These are phyloP conservation scores for Anastrepha obliqua DNA, from an alignment of 1,140 invertebrate species.

Conservation along the genomic window DNA sequence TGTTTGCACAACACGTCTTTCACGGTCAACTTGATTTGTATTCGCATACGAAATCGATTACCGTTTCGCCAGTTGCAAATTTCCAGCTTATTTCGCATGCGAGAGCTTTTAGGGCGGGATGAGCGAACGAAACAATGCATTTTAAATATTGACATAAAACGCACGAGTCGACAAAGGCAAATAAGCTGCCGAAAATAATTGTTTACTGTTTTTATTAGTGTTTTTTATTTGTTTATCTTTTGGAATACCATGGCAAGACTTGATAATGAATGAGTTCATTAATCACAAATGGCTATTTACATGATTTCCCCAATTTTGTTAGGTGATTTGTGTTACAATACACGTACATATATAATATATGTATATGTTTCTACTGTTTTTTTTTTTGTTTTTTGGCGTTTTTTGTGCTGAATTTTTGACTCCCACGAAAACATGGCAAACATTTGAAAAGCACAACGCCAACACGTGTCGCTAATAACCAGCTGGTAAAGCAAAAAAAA, in stretches of 20 bases:
- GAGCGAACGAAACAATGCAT: not conserved
- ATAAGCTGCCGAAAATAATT: not conserved
- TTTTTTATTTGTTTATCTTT: not conserved
- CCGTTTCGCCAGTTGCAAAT: not conserved
- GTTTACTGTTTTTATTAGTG: no score
- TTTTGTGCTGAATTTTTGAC: not conserved
- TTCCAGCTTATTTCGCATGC: not conserved
- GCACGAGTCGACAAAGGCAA: not conserved
- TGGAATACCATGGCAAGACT: not conserved
- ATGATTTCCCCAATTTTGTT: not conserved
- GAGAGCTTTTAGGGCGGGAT: not conserved
- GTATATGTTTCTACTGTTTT: not conserved
- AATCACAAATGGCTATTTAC: no score
- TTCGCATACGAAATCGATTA: slow-evolving; percentile 13
- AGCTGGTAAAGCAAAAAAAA: not conserved
- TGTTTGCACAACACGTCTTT: not conserved
- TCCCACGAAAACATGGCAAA: not conserved
- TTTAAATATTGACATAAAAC: slow-evolving; percentile 9
- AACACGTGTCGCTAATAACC: not conserved
- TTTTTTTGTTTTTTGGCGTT: not conserved
- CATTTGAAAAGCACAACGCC: not conserved
- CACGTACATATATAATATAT: not conserved
- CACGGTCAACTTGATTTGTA: slow-evolving; percentile 17
- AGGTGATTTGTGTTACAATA: not conserved
- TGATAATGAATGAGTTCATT: not conserved